Evolutionary conservation across 2,113 vertebrate genomes (phyloP).

Genomic region (Pelodiscus sinensis): DNA sequence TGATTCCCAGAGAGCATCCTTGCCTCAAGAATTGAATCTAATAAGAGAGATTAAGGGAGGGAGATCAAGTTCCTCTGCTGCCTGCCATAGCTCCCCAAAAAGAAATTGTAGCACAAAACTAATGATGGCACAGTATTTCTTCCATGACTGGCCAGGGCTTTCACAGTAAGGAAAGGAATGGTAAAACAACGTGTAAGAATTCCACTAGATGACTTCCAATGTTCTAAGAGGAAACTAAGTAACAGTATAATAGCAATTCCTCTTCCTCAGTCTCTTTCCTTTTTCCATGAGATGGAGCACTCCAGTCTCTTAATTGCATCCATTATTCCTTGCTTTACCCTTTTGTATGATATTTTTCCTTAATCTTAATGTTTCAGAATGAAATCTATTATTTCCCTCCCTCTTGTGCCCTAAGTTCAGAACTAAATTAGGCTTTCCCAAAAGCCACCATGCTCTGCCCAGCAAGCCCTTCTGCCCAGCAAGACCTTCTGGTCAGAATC

Average conservation of each 20-base stretch:
- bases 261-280: not conserved
- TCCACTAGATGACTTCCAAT: not conserved
- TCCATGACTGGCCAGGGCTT: not conserved
- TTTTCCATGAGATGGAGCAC: not conserved
- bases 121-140: not conserved
- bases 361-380: not conserved
- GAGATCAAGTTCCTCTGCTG: not conserved
- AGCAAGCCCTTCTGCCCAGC: not conserved
- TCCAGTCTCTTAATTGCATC: not conserved
- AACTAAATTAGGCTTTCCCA: not conserved
- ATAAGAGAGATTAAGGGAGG: not conserved
- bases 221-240: not conserved
- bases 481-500: not conserved
- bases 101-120: not conserved
- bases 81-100: no score
- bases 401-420: not conserved
- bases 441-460: not conserved
- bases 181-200: not conserved
- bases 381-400: not conserved
- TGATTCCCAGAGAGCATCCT: not conserved
- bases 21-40: not conserved
- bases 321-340: not conserved
- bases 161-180: not conserved
- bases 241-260: not conserved
- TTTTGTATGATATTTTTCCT: not conserved